Percentiles rank a stretch among this genome's conserved stretches.
phyloP scores from a whole-genome alignment of 2,888 invertebrate species.

The Drosophila infuscata region DNA sequence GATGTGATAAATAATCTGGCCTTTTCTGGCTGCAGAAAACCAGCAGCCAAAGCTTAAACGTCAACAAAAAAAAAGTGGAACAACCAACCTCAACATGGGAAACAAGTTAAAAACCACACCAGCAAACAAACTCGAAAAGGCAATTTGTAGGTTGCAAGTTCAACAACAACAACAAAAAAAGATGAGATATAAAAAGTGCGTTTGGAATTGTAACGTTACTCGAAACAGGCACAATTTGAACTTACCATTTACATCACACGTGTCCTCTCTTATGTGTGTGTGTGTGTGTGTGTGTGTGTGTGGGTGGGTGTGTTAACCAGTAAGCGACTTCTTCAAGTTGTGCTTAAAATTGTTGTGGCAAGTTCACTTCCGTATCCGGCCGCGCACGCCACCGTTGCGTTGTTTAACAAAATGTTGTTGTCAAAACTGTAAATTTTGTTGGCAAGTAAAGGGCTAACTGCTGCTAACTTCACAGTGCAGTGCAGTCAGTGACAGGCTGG shows the following conservation, averaged over 20 bases:
- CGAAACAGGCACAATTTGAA: conserved; percentile 33
- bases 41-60: conserved; percentile 8
- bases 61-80: background rate
- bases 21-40: background rate
- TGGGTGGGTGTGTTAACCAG: conserved; percentile 45
- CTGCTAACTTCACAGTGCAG: background rate
- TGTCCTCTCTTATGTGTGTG: background rate
- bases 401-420: conserved; percentile 70
- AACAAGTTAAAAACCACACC: conserved; percentile 19
- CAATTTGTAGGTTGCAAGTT: conserved; percentile 10
- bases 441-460: conserved; percentile 40
- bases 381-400: conserved; percentile 43
- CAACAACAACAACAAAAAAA: background rate
- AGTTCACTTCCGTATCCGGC: conserved; percentile 48
- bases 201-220: conserved; percentile 24
- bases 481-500: conserved; percentile 16
- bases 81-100: background rate
- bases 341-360: conserved; percentile 36
- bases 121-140: conserved; percentile 16
- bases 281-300: conserved; percentile 25
- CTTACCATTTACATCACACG: conserved; percentile 80
- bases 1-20: background rate
- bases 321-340: conserved; percentile 29
- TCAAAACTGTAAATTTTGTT: conserved; percentile 63
- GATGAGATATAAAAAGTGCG: conserved; percentile 22